Evolutionary conservation across 2,113 vertebrate species (phyloP).

Genomic region (Nerophis lumbriciformis): DNA sequence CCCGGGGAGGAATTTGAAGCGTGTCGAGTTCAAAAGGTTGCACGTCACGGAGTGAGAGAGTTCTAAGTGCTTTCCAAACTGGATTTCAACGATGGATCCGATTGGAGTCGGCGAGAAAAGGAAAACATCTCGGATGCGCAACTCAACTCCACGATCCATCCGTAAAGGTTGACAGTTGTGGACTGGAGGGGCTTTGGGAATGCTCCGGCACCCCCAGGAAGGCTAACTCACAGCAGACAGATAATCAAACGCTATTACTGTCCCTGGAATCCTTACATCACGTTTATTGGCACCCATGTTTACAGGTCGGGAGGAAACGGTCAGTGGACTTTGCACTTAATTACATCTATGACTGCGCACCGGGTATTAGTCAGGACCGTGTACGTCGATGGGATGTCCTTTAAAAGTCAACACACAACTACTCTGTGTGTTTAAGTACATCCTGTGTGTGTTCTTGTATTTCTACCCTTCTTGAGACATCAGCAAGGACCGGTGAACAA

Average conservation of each 20-base stretch:
- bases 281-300: not conserved
- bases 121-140: too few species aligned
- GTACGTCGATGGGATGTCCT: not conserved
- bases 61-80: too few species aligned
- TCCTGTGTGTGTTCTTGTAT: too few species aligned
- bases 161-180: not conserved
- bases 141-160: not conserved
- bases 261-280: constrained; percentile 4
- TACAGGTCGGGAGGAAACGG: too few species aligned
- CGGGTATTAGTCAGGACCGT: not conserved
- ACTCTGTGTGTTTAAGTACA: not conserved
- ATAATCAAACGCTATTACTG: constrained; percentile 2
- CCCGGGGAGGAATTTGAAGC: too few species aligned
- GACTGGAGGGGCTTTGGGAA: not conserved
- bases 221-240: not conserved
- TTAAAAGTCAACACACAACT: not conserved
- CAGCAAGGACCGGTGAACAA: too few species aligned
- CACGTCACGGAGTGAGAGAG: too few species aligned
- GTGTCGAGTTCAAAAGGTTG: too few species aligned
- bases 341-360: not conserved
- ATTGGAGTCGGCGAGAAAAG: too few species aligned
- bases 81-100: too few species aligned
- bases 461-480: too few species aligned
- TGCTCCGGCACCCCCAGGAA: too few species aligned
- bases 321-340: not conserved